Evolutionary conservation across 2,888 invertebrate genomes (phyloP), one percentile per base, ranked within the genome.

Genomic region (Therioaphis trifolii): DNA sequence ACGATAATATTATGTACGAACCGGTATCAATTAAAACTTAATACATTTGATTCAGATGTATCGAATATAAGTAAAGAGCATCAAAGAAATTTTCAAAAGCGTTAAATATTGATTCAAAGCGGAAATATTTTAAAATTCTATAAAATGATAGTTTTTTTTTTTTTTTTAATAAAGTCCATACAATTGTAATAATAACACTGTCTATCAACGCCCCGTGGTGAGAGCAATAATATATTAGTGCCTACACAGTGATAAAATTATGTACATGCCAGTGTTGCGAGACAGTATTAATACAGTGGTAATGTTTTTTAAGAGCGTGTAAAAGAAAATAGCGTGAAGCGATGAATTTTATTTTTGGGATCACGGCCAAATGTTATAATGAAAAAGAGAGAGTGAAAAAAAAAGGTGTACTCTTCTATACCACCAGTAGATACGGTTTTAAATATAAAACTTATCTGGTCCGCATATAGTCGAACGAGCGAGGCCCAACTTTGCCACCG

Each of bases 401-500:
- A 58, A 71, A 43, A 2, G 2, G 35, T 24, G n/a, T 0, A 27
- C 68, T 9, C 49, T 35, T 55, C 40, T n/a, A 40, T n/a, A 55
- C 24, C 55, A 27, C 43, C 46, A 55, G 21, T 43, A 61, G 61
- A 61, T 80, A 80, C 46, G 58, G 61, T 58, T 80, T 80, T 80
- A 79, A 79, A 69, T 71, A 80, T 80, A 80, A 80, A 80, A 80
- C 80, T 80, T 80, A 80, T 80, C 80, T 80, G 80, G 71, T 80
- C 71, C 61, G 61, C 80, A 46, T 80, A 80, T 80, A 80, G 69
- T 80, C 71, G 61, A 80, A 61, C 58, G 71, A 71, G 71, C 71
- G 71, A 71, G 43, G 61, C 58, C 58, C 58, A 27, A 71, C 27
- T 46, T 61, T 40, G 58, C 61, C 40, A 55, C 69, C 46, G 29